A percentile compares a stretch with the other conserved stretches of the same genome.
Evolutionary conservation across 2,888 invertebrate genomes (phyloP).

Genomic region (Philopedon plagiatum): DNA sequence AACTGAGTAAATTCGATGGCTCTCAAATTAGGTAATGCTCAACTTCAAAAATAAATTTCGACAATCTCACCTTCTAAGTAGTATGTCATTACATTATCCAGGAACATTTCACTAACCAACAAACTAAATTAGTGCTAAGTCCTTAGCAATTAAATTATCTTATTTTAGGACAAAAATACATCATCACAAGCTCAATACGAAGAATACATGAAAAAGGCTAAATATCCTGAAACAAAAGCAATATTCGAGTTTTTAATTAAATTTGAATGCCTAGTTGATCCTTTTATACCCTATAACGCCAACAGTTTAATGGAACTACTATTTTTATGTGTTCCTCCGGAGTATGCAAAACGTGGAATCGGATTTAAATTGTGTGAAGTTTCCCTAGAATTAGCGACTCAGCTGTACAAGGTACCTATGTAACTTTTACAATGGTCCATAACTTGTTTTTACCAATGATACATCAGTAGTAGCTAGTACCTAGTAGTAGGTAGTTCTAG

Average conservation of each 20-base stretch:
- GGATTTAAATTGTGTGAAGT: slow-evolving; percentile 71
- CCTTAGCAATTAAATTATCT: not conserved
- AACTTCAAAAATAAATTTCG: too few relatives aligned
- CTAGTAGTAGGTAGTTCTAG: too few relatives aligned
- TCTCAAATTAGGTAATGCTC: too few relatives aligned
- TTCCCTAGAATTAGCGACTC: slow-evolving; percentile 72
- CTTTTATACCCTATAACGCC: slow-evolving; percentile 75
- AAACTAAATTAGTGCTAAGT: too few relatives aligned
- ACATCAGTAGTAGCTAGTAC: too few relatives aligned
- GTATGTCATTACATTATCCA: too few relatives aligned
- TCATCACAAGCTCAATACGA: slow-evolving; percentile 17
- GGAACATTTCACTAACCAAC: too few relatives aligned
- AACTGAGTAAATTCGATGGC: too few relatives aligned
- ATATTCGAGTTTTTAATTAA: slow-evolving; percentile 78
- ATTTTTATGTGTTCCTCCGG: slow-evolving; percentile 75
- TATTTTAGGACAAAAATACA: slow-evolving; percentile 37
- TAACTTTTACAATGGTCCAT: not conserved
- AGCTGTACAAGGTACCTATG: slow-evolving; percentile 44
- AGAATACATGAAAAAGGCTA: slow-evolving; percentile 53
- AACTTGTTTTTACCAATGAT: not conserved
- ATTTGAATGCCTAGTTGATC: slow-evolving; percentile 73
- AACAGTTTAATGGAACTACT: slow-evolving; percentile 78
- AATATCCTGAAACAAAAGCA: slow-evolving; percentile 72
- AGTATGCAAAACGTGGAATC: slow-evolving; percentile 72
- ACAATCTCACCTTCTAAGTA: too few relatives aligned